phyloP scores from a whole-genome alignment of 1,140 invertebrate species.

The Ooceraea biroi region DNA sequence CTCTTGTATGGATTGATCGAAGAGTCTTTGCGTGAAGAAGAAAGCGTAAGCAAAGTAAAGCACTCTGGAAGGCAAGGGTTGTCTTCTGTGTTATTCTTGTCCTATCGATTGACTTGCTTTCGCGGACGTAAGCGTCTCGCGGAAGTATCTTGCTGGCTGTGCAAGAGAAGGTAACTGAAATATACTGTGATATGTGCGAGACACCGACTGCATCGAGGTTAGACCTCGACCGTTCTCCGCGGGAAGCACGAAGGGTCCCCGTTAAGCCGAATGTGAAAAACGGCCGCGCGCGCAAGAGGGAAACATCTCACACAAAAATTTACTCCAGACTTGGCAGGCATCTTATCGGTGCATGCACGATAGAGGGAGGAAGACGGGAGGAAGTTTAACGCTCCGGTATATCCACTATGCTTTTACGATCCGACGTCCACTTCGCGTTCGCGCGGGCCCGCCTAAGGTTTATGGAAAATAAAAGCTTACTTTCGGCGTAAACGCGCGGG shows the following conservation, averaged over 20 bases:
- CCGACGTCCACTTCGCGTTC: slow-evolving; percentile 48
- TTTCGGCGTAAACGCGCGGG: slow-evolving; percentile 69
- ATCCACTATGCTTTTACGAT: slow-evolving; percentile 69
- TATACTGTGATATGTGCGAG: slow-evolving; percentile 21
- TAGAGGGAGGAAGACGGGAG: slow-evolving; percentile 48
- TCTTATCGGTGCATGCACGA: slow-evolving; percentile 65
- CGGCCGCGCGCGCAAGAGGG: neutral
- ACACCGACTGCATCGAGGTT: slow-evolving; percentile 1
- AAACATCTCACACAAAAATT: slow-evolving; percentile 53
- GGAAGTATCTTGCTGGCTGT: neutral
- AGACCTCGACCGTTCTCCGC: slow-evolving; percentile 28
- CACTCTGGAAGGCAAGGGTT: no score
- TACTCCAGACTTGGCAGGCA: slow-evolving; percentile 49
- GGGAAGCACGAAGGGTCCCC: neutral
- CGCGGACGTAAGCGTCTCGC: no score
- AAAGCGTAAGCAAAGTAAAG: no score
- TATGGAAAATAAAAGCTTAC: slow-evolving; percentile 80
- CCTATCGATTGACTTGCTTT: no score
- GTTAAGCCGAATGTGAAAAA: neutral
- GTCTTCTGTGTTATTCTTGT: no score
- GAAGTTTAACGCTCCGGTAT: slow-evolving; percentile 69
- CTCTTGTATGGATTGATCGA: no score
- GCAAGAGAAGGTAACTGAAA: slow-evolving; percentile 6
- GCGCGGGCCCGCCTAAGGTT: slow-evolving; percentile 70
- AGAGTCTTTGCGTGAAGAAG: no score